These are phyloP conservation scores for Dolichallabes microphthalmus DNA, from an alignment of 2,113 vertebrate species.

Conservation along the genomic window DNA sequence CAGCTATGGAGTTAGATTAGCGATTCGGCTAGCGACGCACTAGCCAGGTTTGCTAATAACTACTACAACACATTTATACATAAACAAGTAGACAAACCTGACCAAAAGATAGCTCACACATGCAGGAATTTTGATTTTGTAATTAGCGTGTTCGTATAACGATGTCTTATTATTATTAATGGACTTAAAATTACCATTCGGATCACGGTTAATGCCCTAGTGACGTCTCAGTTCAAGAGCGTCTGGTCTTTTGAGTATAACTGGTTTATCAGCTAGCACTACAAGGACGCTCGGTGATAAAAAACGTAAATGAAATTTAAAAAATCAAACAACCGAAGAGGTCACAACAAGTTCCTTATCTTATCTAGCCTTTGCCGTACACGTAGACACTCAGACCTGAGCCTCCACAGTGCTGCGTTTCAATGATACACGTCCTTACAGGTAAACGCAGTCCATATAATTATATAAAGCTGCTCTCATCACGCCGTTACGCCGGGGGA, in stretches of 20 bases:
- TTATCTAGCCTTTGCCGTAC: not conserved
- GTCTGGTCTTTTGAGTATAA: not conserved
- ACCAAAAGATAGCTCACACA: not conserved
- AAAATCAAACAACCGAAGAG: not conserved
- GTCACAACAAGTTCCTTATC: not conserved
- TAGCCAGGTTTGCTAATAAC: not conserved
- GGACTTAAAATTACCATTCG: not conserved
- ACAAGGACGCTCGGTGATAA: too few species aligned
- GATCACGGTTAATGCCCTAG: not conserved
- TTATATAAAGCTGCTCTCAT: conserved; percentile 45
- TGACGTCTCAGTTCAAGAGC: not conserved
- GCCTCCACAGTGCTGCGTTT: not conserved
- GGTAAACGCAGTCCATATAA: conserved; percentile 34
- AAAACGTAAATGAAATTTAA: not conserved
- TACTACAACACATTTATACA: not conserved
- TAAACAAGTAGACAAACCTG: not conserved
- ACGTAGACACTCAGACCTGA: not conserved
- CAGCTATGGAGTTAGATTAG: not conserved
- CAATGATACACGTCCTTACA: conserved; percentile 15
- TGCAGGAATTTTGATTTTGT: not conserved
- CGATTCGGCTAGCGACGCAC: not conserved
- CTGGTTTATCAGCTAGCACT: not conserved
- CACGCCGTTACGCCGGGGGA: conserved; percentile 35
- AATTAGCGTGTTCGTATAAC: not conserved
- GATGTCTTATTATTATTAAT: not conserved